Conservation (phyloP, 2,113 vertebrate genomes). For the Coryphaenoides rupestris region DNA sequence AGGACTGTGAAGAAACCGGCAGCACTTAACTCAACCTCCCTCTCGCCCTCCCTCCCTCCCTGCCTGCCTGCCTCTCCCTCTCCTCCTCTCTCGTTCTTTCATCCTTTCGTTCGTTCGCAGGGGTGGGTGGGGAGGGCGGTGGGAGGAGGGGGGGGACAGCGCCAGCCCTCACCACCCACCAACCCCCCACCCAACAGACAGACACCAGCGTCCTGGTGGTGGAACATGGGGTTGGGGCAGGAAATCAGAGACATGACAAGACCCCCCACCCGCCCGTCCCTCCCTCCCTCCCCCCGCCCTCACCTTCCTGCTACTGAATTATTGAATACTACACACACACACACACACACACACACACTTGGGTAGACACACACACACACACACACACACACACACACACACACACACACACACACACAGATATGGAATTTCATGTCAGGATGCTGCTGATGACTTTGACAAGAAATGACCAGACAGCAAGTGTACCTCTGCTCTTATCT, state of each 20-base stretch:
- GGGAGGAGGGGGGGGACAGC: slow-evolving; percentile 23
- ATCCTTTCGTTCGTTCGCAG: neutral
- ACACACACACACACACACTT: slow-evolving; percentile 31
- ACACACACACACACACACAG: slow-evolving; percentile 28
- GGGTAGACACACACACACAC: slow-evolving; percentile 10
- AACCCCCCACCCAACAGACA: too few species aligned
- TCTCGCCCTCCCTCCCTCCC: neutral
- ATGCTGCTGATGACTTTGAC: slow-evolving; percentile 43
- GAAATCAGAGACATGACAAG: slow-evolving; percentile 50
- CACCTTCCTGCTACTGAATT: slow-evolving; percentile 51
- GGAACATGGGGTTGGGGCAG: slow-evolving; percentile 29
- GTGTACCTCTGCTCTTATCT: neutral
- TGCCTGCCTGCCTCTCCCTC: slow-evolving; percentile 12
- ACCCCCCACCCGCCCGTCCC: neutral
- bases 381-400: slow-evolving; percentile 10
- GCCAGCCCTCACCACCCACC: slow-evolving; percentile 4
- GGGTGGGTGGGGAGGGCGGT: neutral
- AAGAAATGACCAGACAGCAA: slow-evolving; percentile 24
- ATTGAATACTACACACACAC: slow-evolving; percentile 52
- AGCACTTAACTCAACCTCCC: neutral
- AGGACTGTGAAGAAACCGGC: too few species aligned
- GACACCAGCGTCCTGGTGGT: slow-evolving; percentile 15
- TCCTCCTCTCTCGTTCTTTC: slow-evolving; percentile 12
- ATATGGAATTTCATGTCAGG: slow-evolving; percentile 46
- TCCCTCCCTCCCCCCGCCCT: neutral